phyloP scores from a whole-genome alignment of 2,797 vertebrate species.

The Eupleurogrammus muticus region DNA sequence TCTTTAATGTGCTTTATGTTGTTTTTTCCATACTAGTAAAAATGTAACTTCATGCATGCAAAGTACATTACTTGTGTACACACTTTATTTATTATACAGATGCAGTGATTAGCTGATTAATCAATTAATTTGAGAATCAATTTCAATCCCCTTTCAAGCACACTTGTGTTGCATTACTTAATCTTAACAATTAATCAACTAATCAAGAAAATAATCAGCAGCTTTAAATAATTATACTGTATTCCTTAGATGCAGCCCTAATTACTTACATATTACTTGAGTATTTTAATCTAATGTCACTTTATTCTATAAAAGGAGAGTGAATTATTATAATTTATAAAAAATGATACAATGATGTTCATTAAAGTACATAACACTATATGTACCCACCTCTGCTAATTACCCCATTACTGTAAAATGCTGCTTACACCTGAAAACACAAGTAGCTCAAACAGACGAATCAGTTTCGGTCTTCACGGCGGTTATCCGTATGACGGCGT shows the following conservation, averaged over 20 bases:
- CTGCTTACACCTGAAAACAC: background rate
- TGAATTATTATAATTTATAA: background rate
- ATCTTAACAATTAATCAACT: background rate
- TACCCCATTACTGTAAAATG: background rate
- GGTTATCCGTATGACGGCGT: background rate
- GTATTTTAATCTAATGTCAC: background rate
- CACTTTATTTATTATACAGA: too few species aligned
- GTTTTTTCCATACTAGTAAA: background rate
- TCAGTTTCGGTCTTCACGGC: too few species aligned
- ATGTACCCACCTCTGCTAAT: background rate
- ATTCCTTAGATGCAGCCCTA: background rate
- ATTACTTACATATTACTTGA: background rate
- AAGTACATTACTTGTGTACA: too few species aligned
- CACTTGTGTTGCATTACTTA: too few species aligned
- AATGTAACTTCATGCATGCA: background rate
- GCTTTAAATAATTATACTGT: too few species aligned
- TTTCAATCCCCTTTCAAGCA: too few species aligned
- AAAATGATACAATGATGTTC: background rate
- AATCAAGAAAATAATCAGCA: background rate
- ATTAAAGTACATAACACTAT: background rate
- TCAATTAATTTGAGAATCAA: too few species aligned
- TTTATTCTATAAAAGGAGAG: background rate
- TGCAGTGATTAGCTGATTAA: too few species aligned
- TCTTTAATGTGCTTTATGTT: background rate
- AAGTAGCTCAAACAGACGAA: background rate